phyloP scores from a whole-genome alignment of 2,113 vertebrate genomes.

The Oryzias celebensis region DNA sequence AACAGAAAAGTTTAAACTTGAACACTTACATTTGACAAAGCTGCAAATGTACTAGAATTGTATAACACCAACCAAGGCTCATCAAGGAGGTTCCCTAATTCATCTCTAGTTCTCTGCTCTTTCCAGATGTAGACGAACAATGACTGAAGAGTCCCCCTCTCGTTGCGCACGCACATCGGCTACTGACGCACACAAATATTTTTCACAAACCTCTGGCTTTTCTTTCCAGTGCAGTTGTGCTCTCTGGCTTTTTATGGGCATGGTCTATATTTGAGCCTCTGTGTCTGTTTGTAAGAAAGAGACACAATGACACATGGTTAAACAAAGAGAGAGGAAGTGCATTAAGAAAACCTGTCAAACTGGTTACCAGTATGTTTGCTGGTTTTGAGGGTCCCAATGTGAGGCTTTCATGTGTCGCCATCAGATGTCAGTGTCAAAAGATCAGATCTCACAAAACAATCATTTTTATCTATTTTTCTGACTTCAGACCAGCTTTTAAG shows the following conservation, averaged over 20 bases:
- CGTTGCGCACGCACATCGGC: too few species aligned
- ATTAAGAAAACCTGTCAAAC: slow-evolving; percentile 20
- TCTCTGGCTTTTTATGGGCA: slow-evolving; percentile 99
- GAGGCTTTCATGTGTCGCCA: neutral
- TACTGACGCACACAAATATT: slow-evolving; percentile 30
- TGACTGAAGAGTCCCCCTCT: too few species aligned
- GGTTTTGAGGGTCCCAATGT: neutral
- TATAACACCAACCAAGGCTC: too few species aligned
- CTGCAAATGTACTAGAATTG: too few species aligned
- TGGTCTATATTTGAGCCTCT: slow-evolving; percentile 97
- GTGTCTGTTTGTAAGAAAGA: slow-evolving; percentile 74
- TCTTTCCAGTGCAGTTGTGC: slow-evolving; percentile 70
- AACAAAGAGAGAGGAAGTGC: slow-evolving; percentile 27
- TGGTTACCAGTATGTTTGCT: slow-evolving; percentile 15
- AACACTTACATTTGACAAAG: too few species aligned
- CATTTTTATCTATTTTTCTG: neutral
- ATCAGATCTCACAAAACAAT: neutral
- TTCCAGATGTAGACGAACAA: too few species aligned
- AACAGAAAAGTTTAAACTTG: too few species aligned
- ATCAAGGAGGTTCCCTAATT: too few species aligned
- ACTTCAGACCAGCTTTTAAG: too few species aligned
- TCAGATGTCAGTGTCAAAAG: too few species aligned
- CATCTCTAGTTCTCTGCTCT: too few species aligned
- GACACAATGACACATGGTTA: slow-evolving; percentile 17
- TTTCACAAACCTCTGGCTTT: slow-evolving; percentile 56